Evolutionary conservation across 2,888 invertebrate genomes (phyloP), one percentile per base, ranked within the genome.

Genomic region (Abrostola tripartita): DNA sequence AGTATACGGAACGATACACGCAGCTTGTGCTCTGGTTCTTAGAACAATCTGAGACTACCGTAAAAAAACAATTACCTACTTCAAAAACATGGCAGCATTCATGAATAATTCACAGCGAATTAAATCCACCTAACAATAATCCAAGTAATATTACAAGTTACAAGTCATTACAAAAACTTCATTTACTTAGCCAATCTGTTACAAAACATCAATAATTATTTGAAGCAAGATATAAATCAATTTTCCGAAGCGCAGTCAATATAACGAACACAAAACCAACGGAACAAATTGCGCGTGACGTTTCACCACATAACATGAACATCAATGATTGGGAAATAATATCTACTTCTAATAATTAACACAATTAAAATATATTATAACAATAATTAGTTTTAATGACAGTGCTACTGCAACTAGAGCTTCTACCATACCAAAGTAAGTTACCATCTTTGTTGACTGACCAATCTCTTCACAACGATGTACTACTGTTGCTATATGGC

Each of bases 81-180:
- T 9, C 38, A 12, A 52, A 53, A 58, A 50, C 10, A 51, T 49
- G 11, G 7, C 12, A 35, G 10, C 24, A 57, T 10, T 35, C 42
- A 65, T 57, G 52, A 65, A 65, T 57, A 41, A 65, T 65, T 56
- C 52, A 64, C 44, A 54, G 7, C 37, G 6, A 38, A 52, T 59
- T 51, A 37, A 50, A 64, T 47, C 42, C 24, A 59, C 59, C 54
- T 38, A 59, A 38, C 37, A 44, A 24, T 24, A 24, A 44, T 35
- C 44, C 5, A 42, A 51, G 41, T 42, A 50, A 24, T 24, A 24
- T 24, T 24, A 24, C 24, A 24, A 24, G 24, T 47, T 47, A 47
- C 44, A 47, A 47, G 44, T 47, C 9, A 24, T 14, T n/a, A 35
- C 37, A 55, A 62, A 56, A 51, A 52, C 35, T 11, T 50, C 40